phyloP scores from a whole-genome alignment of 2,888 invertebrate species.

The Hecatera dysodea region DNA sequence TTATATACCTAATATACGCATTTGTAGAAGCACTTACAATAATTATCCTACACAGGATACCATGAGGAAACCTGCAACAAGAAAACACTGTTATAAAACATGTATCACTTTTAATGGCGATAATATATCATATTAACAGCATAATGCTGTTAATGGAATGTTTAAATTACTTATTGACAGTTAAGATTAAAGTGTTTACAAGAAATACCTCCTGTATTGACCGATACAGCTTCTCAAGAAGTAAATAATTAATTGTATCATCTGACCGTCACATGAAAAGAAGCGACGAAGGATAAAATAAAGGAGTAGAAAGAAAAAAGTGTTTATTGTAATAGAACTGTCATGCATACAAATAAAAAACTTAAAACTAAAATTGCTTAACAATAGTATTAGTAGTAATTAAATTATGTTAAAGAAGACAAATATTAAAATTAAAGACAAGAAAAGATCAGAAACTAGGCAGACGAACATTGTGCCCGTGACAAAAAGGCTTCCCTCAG shows the following conservation, averaged over 20 bases:
- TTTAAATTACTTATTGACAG: slow-evolving; percentile 20
- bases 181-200: slow-evolving; percentile 1
- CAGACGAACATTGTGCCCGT: too few species aligned
- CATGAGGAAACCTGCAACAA: slow-evolving; percentile 78
- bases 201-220: not conserved
- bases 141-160: slow-evolving; percentile 41
- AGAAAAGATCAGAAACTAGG: too few species aligned
- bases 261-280: not conserved
- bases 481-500: too few species aligned
- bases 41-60: slow-evolving; percentile 71
- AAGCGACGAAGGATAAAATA: too few species aligned
- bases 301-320: too few species aligned
- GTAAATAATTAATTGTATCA: not conserved
- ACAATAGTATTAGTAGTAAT: too few species aligned
- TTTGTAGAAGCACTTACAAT: slow-evolving; percentile 69
- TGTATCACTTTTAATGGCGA: slow-evolving; percentile 43
- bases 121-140: slow-evolving; percentile 35
- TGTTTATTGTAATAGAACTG: too few species aligned
- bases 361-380: too few species aligned
- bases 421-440: too few species aligned
- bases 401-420: too few species aligned
- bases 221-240: not conserved
- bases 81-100: slow-evolving; percentile 42
- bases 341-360: too few species aligned
- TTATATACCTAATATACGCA: slow-evolving; percentile 22